Conservation (phyloP, 2,797 vertebrate species). For the Malacoraja senta region DNA sequence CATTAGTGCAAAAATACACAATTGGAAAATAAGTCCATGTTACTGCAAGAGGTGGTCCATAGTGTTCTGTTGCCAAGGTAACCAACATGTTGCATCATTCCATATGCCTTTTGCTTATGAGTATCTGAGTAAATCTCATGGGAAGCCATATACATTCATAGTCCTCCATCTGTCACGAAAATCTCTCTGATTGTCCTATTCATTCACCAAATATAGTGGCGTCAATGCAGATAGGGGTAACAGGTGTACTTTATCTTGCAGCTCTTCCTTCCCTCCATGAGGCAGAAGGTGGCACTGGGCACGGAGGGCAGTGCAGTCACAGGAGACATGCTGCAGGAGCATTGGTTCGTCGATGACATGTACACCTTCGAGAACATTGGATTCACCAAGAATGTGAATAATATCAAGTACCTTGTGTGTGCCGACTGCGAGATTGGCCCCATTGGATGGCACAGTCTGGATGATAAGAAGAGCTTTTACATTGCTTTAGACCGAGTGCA, state of each 20-base stretch:
- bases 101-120: neutral
- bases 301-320: conserved; percentile 57
- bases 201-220: neutral
- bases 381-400: conserved; percentile 89
- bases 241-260: conserved; percentile 47
- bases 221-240: neutral
- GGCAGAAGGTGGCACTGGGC: conserved; percentile 70
- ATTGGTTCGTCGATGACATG: conserved; percentile 95
- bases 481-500: conserved; percentile 85
- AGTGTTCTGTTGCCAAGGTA: too few species aligned
- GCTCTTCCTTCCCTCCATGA: conserved; percentile 86
- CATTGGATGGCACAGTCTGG: conserved; percentile 92
- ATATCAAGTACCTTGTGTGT: conserved; percentile 89
- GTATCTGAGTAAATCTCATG: neutral
- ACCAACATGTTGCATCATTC: neutral
- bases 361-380: conserved; percentile 93
- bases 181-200: neutral
- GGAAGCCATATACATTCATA: neutral
- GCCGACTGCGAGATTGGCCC: conserved; percentile 97
- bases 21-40: too few species aligned
- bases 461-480: conserved; percentile 88
- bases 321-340: conserved; percentile 75
- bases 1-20: too few species aligned
- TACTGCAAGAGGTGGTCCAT: too few species aligned
- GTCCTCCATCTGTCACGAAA: neutral